These are phyloP conservation scores for Oopsacas minuta DNA, from an alignment of 37 sponge, comb jelly and placozoan genomes.

Conservation along the genomic window DNA sequence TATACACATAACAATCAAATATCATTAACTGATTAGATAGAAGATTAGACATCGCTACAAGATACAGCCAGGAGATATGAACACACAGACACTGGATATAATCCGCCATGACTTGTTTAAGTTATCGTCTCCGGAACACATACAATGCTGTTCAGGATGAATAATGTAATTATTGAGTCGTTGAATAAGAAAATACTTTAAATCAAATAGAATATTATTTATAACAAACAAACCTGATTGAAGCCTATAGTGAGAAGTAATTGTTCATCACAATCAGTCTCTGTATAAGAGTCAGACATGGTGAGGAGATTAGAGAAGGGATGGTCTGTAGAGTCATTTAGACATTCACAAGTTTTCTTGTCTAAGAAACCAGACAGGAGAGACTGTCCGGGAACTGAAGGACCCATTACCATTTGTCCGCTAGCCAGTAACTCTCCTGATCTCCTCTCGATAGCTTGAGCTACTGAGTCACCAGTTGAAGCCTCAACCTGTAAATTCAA, in stretches of 20 bases:
- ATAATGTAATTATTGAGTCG: too few relatives aligned
- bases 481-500: too few relatives aligned
- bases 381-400: neutral
- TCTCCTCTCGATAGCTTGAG: neutral
- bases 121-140: too few relatives aligned
- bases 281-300: constrained; percentile 28
- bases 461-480: neutral
- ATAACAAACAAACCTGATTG: constrained; percentile 10
- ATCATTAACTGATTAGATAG: too few relatives aligned
- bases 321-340: constrained; percentile 80
- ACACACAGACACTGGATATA: too few relatives aligned
- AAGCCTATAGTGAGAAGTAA: neutral
- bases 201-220: too few relatives aligned
- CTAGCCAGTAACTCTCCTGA: neutral
- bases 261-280: constrained; percentile 90
- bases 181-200: too few relatives aligned
- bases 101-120: too few relatives aligned
- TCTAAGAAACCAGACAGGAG: constrained; percentile 37
- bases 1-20: too few relatives aligned
- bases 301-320: constrained; percentile 35
- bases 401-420: neutral
- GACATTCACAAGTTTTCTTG: constrained; percentile 58
- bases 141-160: too few relatives aligned
- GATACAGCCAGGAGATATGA: too few relatives aligned
- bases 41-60: too few relatives aligned